Evolutionary conservation across 1,140 invertebrate genomes (phyloP).

Genomic region (Drosophila leontia): DNA sequence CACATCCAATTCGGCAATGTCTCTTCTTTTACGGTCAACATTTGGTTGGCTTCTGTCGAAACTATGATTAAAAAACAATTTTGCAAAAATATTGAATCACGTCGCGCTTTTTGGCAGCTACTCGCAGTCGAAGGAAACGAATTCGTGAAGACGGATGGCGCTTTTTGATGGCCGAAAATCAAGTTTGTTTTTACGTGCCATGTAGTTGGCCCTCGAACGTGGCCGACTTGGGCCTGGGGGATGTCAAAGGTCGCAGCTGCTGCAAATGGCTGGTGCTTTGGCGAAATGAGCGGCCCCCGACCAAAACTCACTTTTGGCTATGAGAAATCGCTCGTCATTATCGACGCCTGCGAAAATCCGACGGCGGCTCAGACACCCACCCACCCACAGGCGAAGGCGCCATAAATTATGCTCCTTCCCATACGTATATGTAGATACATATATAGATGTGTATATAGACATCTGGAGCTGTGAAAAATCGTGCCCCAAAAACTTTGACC

Average conservation of each 20-base stretch:
- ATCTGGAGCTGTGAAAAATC: slow-evolving; percentile 81
- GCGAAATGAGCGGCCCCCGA: slow-evolving; percentile 65
- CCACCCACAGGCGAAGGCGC: slow-evolving; percentile 47
- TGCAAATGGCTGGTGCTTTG: slow-evolving; percentile 82
- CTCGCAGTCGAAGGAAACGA: slow-evolving; percentile 69
- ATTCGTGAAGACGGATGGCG: slow-evolving; percentile 74
- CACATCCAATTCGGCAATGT: slow-evolving; percentile 3
- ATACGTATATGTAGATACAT: slow-evolving; percentile 42
- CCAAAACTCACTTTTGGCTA: slow-evolving; percentile 45
- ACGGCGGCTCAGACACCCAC: slow-evolving; percentile 42
- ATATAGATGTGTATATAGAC: slow-evolving; percentile 65
- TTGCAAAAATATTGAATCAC: slow-evolving; percentile 73
- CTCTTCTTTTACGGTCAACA: background rate
- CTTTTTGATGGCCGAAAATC: slow-evolving; percentile 81
- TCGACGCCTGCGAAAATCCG: slow-evolving; percentile 78
- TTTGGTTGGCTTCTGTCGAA: slow-evolving; percentile 29
- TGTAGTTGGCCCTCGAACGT: slow-evolving; percentile 46
- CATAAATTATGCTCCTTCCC: slow-evolving; percentile 76
- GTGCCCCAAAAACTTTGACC: slow-evolving; percentile 81
- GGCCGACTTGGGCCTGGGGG: slow-evolving; percentile 58
- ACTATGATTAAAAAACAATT: slow-evolving; percentile 79
- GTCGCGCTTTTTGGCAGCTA: slow-evolving; percentile 50
- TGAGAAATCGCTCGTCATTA: slow-evolving; percentile 83
- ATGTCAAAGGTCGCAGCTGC: slow-evolving; percentile 82
- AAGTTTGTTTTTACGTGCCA: slow-evolving; percentile 82